Base-by-base conservation (phyloP, 2,888 invertebrate species). In the Ethmia dodecea region DNA sequence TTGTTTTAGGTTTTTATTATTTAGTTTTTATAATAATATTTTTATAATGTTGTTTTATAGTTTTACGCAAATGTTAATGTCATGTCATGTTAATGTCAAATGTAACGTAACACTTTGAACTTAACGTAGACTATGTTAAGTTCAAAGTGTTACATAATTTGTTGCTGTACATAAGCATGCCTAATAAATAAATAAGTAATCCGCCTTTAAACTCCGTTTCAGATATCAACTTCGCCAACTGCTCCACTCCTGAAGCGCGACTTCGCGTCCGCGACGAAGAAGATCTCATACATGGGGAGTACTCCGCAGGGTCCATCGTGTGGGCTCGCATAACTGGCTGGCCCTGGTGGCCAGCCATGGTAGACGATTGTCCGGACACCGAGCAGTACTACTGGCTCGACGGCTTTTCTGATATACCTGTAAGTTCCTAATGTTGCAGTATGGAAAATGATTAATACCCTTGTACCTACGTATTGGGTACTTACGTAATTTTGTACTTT, bases 321-420 rank as follows among this genome's bases (percentile, higher is more conserved):
- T 90, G 91, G 89, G 92, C 89, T 0, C 86, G 78, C 22, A 45
- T 89, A 43, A 47, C 68, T 0, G 90, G 90, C 13, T 91, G 81
- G 74, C 91, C 92, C 1, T 91, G 90, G 90, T 92, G 92, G 92
- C 92, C 92, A 2, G 92, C 89, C 1, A 90, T 93, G 84, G 88
- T 93, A 0, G 91, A 92, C 43, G 90, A 91, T 55, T 89, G 89
- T 50, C 91, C 91, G 0, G 89, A 91, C 43, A 72, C 74, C 0
- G 88, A 89, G 42, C 83, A 86, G 39, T 91, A 77, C 58, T 90
- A 88, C 55, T 89, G 89, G 89, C 65, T 89, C 0, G 84, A 88
- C 42, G 84, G 84, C 2, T 83, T 79, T 45, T 84, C 86, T 13
- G 86, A 86, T 54, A 83, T 84, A 46, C 88, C 89, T 5, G 89